Evolutionary conservation across 1,140 invertebrate species (phyloP).

Genomic region (Ladona fulva): DNA sequence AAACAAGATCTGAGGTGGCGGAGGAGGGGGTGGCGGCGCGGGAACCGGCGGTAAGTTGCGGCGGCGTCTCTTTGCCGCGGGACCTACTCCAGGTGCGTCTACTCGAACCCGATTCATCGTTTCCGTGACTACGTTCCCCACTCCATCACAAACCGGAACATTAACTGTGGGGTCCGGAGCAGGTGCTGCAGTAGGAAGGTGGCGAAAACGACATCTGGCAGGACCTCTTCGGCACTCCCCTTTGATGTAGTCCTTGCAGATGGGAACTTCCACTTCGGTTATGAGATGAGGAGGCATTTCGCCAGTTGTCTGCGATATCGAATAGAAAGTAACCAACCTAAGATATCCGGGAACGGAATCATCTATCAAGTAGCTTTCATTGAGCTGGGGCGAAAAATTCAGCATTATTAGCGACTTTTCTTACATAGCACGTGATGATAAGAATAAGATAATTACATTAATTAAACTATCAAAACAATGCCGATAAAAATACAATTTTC

Average conservation of each 20-base stretch:
- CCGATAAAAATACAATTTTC: too few relatives aligned
- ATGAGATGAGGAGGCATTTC: constrained; percentile 52
- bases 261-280: constrained; percentile 42
- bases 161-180: constrained; percentile 31
- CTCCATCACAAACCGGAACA: constrained; percentile 27
- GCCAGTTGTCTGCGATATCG: constrained; percentile 39
- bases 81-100: background rate
- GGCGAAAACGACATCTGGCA: constrained; percentile 44
- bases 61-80: constrained; percentile 19
- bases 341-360: too few relatives aligned
- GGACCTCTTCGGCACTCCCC: constrained; percentile 53
- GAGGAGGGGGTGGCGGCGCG: constrained; percentile 31
- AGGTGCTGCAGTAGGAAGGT: constrained; percentile 38
- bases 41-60: constrained; percentile 28
- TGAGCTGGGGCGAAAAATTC: too few relatives aligned
- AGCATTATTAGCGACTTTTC: too few relatives aligned
- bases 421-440: too few relatives aligned
- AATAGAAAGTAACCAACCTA: too few relatives aligned
- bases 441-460: too few relatives aligned
- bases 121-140: background rate
- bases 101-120: background rate
- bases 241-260: constrained; percentile 70
- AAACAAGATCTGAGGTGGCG: constrained; percentile 37
- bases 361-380: too few relatives aligned
- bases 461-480: too few relatives aligned